These are phyloP conservation scores for Chromobotia macracanthus DNA, from an alignment of 2,797 vertebrate genomes.

Conservation along the genomic window DNA sequence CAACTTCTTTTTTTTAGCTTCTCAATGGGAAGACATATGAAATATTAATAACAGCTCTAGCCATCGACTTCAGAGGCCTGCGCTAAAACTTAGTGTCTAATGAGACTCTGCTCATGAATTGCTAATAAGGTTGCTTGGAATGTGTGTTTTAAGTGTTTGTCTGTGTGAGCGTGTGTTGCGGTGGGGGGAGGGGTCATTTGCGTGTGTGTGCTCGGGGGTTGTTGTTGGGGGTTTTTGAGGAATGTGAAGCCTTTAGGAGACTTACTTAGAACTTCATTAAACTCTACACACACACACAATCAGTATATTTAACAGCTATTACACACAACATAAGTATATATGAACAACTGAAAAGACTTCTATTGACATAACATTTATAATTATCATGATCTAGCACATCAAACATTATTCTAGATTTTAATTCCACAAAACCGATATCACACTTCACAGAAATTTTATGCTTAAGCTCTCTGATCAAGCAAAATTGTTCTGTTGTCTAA, in stretches of 20 bases:
- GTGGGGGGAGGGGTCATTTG: conserved; percentile 8
- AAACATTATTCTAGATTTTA: too few species aligned
- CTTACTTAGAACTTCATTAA: conserved; percentile 58
- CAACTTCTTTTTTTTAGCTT: conserved; percentile 71
- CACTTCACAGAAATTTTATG: too few species aligned
- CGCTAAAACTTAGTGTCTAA: conserved; percentile 82
- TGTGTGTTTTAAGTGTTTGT: conserved; percentile 69
- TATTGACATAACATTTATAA: not conserved
- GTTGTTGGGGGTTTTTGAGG: conserved; percentile 43
- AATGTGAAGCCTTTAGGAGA: conserved; percentile 58
- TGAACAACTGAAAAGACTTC: conserved; percentile 28
- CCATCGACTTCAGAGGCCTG: conserved; percentile 81
- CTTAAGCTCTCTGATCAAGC: too few species aligned
- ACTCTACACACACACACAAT: conserved; percentile 12
- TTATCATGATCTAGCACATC: not conserved
- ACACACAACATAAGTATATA: conserved; percentile 36
- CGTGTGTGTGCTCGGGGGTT: conserved; percentile 32
- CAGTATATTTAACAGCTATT: not conserved
- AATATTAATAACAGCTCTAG: conserved; percentile 83
- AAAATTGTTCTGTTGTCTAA: too few species aligned
- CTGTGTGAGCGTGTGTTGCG: conserved; percentile 2
- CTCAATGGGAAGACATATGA: conserved; percentile 80
- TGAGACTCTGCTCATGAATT: conserved; percentile 83
- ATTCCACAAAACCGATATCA: too few species aligned
- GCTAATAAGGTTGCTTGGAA: conserved; percentile 78